Conservation (phyloP, 2,797 vertebrate species). For the Eleutherodactylus coqui region DNA sequence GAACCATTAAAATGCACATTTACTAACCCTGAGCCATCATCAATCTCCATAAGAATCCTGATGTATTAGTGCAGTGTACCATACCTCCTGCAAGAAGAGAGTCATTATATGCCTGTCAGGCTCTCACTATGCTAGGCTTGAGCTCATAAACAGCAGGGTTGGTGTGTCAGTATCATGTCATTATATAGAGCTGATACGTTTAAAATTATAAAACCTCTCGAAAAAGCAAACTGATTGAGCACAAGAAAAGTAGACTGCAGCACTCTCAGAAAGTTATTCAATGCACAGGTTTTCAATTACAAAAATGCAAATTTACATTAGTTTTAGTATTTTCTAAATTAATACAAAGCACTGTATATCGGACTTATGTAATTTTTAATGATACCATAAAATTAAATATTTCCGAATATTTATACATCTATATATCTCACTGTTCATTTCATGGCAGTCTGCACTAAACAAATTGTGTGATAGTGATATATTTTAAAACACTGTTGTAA, state of each 20-base stretch:
- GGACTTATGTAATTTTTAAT: neutral
- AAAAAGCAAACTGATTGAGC: conserved; percentile 8
- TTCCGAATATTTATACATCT: neutral
- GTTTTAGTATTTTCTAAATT: neutral
- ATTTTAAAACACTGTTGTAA: neutral
- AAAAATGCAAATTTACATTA: neutral
- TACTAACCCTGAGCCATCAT: conserved; percentile 49
- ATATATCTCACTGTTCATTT: no score
- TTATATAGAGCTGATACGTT: conserved; percentile 35
- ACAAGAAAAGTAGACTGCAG: neutral
- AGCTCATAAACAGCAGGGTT: conserved; percentile 49
- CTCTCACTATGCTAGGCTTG: conserved; percentile 38
- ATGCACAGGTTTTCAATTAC: no score
- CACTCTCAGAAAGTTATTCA: neutral
- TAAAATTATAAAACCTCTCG: conserved; percentile 20
- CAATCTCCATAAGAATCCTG: conserved; percentile 52
- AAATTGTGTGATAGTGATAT: neutral
- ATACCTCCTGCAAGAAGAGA: conserved; percentile 48
- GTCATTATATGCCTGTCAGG: conserved; percentile 50
- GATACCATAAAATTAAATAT: neutral
- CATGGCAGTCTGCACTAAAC: neutral
- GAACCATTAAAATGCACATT: conserved; percentile 58
- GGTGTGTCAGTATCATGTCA: conserved; percentile 45
- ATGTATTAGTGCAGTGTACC: conserved; percentile 49
- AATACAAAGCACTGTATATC: neutral